Evolutionary conservation across 1,140 invertebrate genomes (phyloP).

Genomic region (Papilio polyxenes): DNA sequence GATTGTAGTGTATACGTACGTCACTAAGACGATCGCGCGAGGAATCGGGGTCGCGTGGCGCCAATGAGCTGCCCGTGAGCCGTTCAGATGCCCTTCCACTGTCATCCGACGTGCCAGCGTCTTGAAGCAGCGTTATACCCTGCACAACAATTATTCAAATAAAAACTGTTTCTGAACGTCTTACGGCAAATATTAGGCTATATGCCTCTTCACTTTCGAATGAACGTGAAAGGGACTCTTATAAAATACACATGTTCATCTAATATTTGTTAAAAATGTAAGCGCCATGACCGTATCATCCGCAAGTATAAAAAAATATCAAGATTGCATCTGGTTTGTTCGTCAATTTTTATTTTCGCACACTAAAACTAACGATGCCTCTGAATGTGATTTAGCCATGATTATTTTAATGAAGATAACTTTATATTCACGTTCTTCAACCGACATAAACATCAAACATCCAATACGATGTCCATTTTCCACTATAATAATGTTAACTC

Average conservation of each 20-base stretch:
- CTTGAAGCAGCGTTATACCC: slow-evolving; percentile 85
- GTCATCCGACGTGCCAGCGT: slow-evolving; percentile 89
- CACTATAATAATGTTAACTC: no score
- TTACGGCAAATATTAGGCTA: slow-evolving; percentile 20
- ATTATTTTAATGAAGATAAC: not conserved
- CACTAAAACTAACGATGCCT: not conserved
- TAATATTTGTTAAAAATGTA: not conserved
- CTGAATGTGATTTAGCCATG: not conserved
- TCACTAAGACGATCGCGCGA: slow-evolving; percentile 90
- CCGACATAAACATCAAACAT: not conserved
- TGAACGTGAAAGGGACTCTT: slow-evolving; percentile 32
- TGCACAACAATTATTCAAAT: slow-evolving; percentile 50
- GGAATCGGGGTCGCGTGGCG: slow-evolving; percentile 87
- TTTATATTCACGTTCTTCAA: not conserved
- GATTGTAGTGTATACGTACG: slow-evolving; percentile 81
- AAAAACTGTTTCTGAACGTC: slow-evolving; percentile 27
- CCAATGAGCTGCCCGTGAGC: slow-evolving; percentile 86
- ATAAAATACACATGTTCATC: slow-evolving; percentile 13
- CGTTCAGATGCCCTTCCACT: slow-evolving; percentile 88
- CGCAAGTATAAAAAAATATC: not conserved
- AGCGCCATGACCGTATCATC: not conserved
- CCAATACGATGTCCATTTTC: not conserved
- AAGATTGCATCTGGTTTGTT: not conserved
- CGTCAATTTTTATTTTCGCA: not conserved
- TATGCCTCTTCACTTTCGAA: slow-evolving; percentile 26